Evolutionary conservation across 1,140 invertebrate genomes (phyloP), one percentile per base, ranked within the genome.

Genomic region (Delia radicum): DNA sequence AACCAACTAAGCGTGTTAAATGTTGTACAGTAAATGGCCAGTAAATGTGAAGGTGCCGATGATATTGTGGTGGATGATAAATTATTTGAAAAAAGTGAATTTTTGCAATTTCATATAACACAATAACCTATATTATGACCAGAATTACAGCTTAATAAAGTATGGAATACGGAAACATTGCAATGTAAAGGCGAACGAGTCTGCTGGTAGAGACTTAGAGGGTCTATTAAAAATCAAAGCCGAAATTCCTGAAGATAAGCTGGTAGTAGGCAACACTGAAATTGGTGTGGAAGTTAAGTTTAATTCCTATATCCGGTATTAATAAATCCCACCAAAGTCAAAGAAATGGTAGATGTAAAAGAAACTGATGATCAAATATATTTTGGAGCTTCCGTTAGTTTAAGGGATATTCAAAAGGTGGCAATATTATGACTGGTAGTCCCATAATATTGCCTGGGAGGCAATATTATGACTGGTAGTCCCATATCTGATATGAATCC

Each of bases 101-200:
- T n/a, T n/a, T n/a, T n/a, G n/a, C n/a, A n/a, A n/a, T n/a, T 73
- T 76, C 93, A 98, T 88, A 87, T 92, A 6, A 90, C 92, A 8
- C 96, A 98, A 85, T 96, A 98, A 88, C 92, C 94, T 0, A 98
- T 98, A 80, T 98, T 98, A 87, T 96, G 96, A 42, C 94, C 96
- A 2, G 94, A 97, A 86, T 87, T 98, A 65, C 92, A 93, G 86
- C 88, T 96, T 79, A 90, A 88, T 3, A 81, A 87, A 2, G 77
- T 88, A 71, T 92, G 91, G 78, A 91, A 93, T 78, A 83, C 89
- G 27, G 86, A 93, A 77, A 91, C 89, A 81, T 84, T 97, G 31
- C 80, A 90, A 15, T 92, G 96, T 77, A 88, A 88, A 82, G n/a
- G n/a, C n/a, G n/a, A n/a, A n/a, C n/a, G n/a, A n/a, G n/a, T n/a